Base-by-base conservation (phyloP, 1,140 invertebrate species). In the Atopsyche davidsoni region DNA sequence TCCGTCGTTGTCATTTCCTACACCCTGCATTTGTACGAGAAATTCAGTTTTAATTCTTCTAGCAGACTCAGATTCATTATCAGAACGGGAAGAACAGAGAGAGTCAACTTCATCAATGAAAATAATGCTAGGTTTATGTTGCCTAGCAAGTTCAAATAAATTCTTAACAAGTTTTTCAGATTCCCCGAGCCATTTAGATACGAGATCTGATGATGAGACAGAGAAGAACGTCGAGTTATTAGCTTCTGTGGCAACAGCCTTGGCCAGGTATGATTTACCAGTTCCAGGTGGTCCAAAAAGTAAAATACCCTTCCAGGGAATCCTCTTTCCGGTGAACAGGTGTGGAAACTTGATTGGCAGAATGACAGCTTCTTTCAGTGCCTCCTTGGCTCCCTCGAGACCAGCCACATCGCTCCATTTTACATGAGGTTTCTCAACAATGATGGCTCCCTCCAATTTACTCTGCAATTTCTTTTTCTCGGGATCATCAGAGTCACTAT, bases 61-160 rank as follows among this genome's bases (percentile, higher is more conserved):
- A 18, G 96, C 95, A 21, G 94, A 96, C 73, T 99, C 96, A 23
- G 94, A 97, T 75, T 99, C 96, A 67, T 97, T 98, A 64, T 99
- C 96, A 23, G 92, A 96, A 62, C 96, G 83, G 25, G 93, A 92
- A 38, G 92, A 94, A 72, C 95, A 98, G 6, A 99, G 76, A 0
- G 96, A 98, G 75, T 99, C 96, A 10, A 99, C 87, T 75, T 99
- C 97, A 77, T 99, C 97, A 70, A 99, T 97, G 65, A 99, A 99
- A 64, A 99, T 98, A 54, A 99, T 99, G 62, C 92, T 94, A 1
- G 96, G 96, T 67, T 97, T 98, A 57, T 98, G 87, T 65, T 87
- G 79, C 51, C 96, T 76, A 6, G 96, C 97, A 64, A 99, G 75
- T 60, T 95, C 89, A 73, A 99, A 99, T 32, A 99, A 76, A 75